phyloP scores from a whole-genome alignment of 2,888 invertebrate genomes.

The Hylaea fasciaria region DNA sequence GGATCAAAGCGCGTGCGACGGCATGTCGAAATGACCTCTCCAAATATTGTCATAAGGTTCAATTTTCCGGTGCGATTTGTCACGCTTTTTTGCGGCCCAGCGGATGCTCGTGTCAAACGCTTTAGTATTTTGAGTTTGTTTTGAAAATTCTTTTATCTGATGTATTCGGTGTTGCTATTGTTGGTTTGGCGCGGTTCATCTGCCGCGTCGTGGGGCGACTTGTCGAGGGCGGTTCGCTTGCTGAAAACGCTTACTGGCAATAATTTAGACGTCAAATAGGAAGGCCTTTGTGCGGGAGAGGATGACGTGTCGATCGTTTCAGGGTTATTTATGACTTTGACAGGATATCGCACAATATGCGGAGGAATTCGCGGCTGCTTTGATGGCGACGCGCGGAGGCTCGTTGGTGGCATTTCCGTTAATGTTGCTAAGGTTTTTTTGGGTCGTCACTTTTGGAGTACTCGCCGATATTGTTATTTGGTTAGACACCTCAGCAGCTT shows the following conservation, averaged over 20 bases:
- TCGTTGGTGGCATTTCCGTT: conserved; percentile 82
- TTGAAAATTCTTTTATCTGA: conserved; percentile 86
- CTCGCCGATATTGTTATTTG: conserved; percentile 26
- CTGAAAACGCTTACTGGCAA: conserved; percentile 77
- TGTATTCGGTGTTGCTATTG: conserved; percentile 82
- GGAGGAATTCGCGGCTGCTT: conserved; percentile 76
- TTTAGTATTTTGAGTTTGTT: conserved; percentile 85
- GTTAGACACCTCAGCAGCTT: conserved; percentile 30
- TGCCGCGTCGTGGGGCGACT: conserved; percentile 70
- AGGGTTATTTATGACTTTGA: conserved; percentile 81
- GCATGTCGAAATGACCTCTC: conserved; percentile 73
- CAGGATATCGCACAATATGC: conserved; percentile 74
- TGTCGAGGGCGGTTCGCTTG: conserved; percentile 74
- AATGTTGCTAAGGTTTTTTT: conserved; percentile 61
- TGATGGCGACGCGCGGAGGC: conserved; percentile 62
- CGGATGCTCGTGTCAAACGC: conserved; percentile 86
- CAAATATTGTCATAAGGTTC: conserved; percentile 74
- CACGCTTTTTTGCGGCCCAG: conserved; percentile 78
- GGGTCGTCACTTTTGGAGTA: conserved; percentile 37
- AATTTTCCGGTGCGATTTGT: conserved; percentile 67
- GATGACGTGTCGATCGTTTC: conserved; percentile 77
- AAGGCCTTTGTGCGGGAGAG: conserved; percentile 67
- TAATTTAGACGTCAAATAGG: conserved; percentile 85
- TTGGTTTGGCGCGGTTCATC: conserved; percentile 72
- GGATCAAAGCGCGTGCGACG: conserved; percentile 76